A percentile compares a stretch with the other conserved stretches of the same genome.
These are phyloP conservation scores for Scaeva pyrastri DNA, from an alignment of 2,888 invertebrate genomes.

Conservation along the genomic window DNA sequence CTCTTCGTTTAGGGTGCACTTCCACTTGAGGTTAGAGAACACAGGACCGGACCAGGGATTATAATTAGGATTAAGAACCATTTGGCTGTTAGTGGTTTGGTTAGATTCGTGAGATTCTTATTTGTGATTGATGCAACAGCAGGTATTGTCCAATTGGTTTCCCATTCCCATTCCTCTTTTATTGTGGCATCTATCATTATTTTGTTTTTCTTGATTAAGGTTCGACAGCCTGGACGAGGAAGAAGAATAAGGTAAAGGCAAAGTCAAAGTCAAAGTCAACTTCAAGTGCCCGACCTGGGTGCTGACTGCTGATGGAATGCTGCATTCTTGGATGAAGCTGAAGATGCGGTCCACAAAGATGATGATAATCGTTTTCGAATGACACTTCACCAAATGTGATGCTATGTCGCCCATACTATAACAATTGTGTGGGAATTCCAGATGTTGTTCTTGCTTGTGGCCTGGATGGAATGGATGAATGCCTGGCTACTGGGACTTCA, in stretches of 20 bases:
- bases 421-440: slow-evolving; percentile 63
- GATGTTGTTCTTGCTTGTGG: slow-evolving; percentile 50
- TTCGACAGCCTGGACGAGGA: slow-evolving; percentile 53
- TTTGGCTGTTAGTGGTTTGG: slow-evolving; percentile 63
- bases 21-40: slow-evolving; percentile 54
- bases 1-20: slow-evolving; percentile 40
- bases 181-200: slow-evolving; percentile 68
- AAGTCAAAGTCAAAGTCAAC: too few species aligned
- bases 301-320: neutral
- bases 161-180: slow-evolving; percentile 41
- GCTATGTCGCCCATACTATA: slow-evolving; percentile 58
- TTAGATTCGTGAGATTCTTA: slow-evolving; percentile 28
- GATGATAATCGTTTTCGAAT: slow-evolving; percentile 74
- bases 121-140: slow-evolving; percentile 53
- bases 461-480: too few species aligned
- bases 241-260: slow-evolving; percentile 16
- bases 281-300: slow-evolving; percentile 52
- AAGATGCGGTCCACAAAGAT: slow-evolving; percentile 59
- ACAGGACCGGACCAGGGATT: too few species aligned
- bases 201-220: slow-evolving; percentile 62
- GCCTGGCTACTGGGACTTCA: slow-evolving; percentile 44
- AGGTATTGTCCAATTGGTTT: slow-evolving; percentile 73
- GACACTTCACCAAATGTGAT: slow-evolving; percentile 72
- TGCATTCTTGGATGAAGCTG: slow-evolving; percentile 34
- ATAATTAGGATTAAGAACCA: slow-evolving; percentile 74